phyloP scores from a whole-genome alignment of 2,888 invertebrate species.

The Octonoba sinensis region DNA sequence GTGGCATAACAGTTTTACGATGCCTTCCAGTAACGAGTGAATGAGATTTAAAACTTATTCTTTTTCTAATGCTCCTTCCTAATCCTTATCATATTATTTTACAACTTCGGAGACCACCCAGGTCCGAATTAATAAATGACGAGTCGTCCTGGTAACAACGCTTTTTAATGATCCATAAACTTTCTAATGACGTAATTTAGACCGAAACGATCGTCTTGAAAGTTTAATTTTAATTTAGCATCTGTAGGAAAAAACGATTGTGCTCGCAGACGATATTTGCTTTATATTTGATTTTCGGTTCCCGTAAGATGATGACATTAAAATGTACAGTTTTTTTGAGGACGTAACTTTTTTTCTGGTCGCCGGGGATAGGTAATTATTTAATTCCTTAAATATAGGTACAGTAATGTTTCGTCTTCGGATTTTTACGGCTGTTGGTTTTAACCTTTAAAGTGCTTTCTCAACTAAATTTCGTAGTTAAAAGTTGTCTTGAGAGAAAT shows the following conservation, averaged over 20 bases:
- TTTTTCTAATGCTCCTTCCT: neutral
- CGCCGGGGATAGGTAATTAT: too few relatives aligned
- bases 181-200: constrained; percentile 52
- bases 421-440: too few relatives aligned
- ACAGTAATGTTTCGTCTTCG: too few relatives aligned
- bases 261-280: too few relatives aligned
- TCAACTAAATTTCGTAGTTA: too few relatives aligned
- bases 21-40: neutral
- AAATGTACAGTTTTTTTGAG: too few relatives aligned
- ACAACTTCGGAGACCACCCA: constrained; percentile 15
- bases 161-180: constrained; percentile 50
- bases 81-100: constrained; percentile 17
- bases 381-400: too few relatives aligned
- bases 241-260: constrained; percentile 1
- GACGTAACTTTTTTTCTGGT: too few relatives aligned
- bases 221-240: constrained; percentile 56
- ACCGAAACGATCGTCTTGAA: constrained; percentile 40
- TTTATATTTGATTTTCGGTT: too few relatives aligned
- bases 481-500: too few relatives aligned
- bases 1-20: constrained; percentile 4
- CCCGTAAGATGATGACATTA: too few relatives aligned
- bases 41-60: neutral
- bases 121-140: constrained; percentile 29
- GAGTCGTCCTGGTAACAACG: constrained; percentile 17
- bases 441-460: too few relatives aligned